Percentiles rank a stretch among this genome's conserved stretches.
Conservation (phyloP, 2,797 vertebrate species). For the Tarsius wallacei region DNA sequence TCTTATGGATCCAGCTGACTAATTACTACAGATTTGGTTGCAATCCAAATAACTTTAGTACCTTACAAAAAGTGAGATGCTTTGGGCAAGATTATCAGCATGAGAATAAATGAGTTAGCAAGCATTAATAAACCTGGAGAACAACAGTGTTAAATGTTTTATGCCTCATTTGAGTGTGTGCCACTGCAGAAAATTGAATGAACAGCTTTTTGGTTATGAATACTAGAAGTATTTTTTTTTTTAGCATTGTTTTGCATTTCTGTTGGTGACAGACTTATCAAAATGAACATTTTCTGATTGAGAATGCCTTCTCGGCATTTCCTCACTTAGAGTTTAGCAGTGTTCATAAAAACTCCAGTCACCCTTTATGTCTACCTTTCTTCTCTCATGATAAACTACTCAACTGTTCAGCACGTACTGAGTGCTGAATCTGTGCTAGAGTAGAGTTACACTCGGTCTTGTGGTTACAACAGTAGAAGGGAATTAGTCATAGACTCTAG, state of each 20-base stretch:
- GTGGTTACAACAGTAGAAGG: background rate
- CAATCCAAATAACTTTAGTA: constrained; percentile 81
- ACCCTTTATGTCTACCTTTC: background rate
- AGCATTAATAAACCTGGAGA: constrained; percentile 84
- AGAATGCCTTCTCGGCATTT: constrained; percentile 59
- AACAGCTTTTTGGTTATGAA: constrained; percentile 76
- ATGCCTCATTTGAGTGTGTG: constrained; percentile 81
- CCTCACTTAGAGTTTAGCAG: constrained; percentile 33
- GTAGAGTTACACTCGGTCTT: background rate
- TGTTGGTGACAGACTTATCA: constrained; percentile 66
- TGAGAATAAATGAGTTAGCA: constrained; percentile 83
- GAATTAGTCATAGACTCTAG: background rate
- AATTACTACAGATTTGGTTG: constrained; percentile 81
- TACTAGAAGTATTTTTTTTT: constrained; percentile 56
- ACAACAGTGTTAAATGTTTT: constrained; percentile 83
- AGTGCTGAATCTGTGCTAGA: background rate
- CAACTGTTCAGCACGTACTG: background rate
- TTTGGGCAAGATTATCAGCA: constrained; percentile 85
- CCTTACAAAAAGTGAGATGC: constrained; percentile 78
- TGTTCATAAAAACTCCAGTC: background rate
- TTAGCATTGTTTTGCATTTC: constrained; percentile 70
- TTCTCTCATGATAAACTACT: background rate
- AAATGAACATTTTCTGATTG: constrained; percentile 65
- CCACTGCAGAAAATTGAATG: constrained; percentile 76
- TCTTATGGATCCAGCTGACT: constrained; percentile 76